Evolutionary conservation across 1,140 invertebrate genomes (phyloP), one percentile per base, ranked within the genome.

Genomic region (Yoshiicerus persimilis): DNA sequence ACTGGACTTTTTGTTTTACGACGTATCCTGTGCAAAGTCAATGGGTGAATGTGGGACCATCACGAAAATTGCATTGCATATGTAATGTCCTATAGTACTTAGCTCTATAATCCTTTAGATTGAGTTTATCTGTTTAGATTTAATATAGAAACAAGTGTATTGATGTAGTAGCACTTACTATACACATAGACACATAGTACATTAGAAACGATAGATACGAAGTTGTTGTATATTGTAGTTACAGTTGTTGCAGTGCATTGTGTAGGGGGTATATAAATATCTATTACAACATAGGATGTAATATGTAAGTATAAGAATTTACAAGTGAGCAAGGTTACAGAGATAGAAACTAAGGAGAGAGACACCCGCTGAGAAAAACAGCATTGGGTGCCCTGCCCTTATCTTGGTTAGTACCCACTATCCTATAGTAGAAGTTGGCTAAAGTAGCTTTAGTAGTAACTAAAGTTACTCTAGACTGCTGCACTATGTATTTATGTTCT

Each of bases 361-460:
- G 75, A 38, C 30, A 80, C 75, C 75, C 75, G 75, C 75, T 80
- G 75, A 38, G 75, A 38, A 80, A 80, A 80, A 80, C 16, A 80
- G 34, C 75, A 80, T 80, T 80, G 75, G 75, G 75, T 80, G 75
- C 75, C 75, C 75, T 36, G 32, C 75, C 75, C 75, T 80, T 80
- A 80, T 80, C 75, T 70, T 70, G 25, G 4, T 70, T 70, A 56
- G 47, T 56, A 16, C 20, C 47, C 47, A 56, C 16, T 4, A n/a
- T n/a, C n/a, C 13, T 8, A 47, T 11, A 20, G 16, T 56, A n/a
- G 20, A n/a, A 56, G 47, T 56, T 56, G 47, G 47, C 16, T 56
- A n/a, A 56, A 56, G 41, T 47, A 13, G 9, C n/a, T 47, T 16
- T 56, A 20, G 8, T 56, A 20, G 47, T 16, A n/a, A 5, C 5